Evolutionary conservation across 2,888 invertebrate species (phyloP).

Genomic region (Morpho helenor): DNA sequence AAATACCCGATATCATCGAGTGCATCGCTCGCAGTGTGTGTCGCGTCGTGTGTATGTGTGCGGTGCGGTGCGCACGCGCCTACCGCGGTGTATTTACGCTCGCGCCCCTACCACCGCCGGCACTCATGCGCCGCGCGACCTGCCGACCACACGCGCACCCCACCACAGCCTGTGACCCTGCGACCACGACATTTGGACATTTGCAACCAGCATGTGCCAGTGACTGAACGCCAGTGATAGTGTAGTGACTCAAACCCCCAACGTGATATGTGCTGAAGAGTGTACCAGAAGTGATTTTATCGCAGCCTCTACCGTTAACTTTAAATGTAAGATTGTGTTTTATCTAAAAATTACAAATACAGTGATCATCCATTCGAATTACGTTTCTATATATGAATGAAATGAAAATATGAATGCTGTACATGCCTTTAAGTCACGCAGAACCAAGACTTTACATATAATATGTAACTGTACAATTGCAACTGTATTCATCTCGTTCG

Average conservation of each 20-base stretch:
- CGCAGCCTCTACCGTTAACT: constrained; percentile 73
- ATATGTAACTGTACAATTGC: too few species aligned
- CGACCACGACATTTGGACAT: constrained; percentile 44
- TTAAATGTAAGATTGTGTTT: constrained; percentile 71
- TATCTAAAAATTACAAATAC: constrained; percentile 33
- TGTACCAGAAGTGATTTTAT: constrained; percentile 54
- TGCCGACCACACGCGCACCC: constrained; percentile 70
- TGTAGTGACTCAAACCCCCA: constrained; percentile 62
- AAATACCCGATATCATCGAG: constrained; percentile 1
- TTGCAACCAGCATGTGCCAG: constrained; percentile 65
- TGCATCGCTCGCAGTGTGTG: constrained; percentile 19
- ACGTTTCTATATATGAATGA: too few species aligned
- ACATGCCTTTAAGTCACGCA: too few species aligned
- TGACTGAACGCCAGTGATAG: constrained; percentile 59
- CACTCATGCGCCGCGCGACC: constrained; percentile 76
- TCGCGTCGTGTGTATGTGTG: constrained; percentile 40
- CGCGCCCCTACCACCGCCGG: constrained; percentile 72
- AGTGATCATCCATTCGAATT: constrained; percentile 17
- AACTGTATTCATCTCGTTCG: too few species aligned
- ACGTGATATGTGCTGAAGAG: constrained; percentile 70
- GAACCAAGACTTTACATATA: too few species aligned
- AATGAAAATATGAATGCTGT: too few species aligned
- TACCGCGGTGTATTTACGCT: constrained; percentile 71
- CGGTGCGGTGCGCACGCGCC: constrained; percentile 55
- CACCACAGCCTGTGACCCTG: constrained; percentile 50